These are phyloP conservation scores for Zenarchopterus dispar DNA, from an alignment of 2,797 vertebrate species.

Conservation along the genomic window DNA sequence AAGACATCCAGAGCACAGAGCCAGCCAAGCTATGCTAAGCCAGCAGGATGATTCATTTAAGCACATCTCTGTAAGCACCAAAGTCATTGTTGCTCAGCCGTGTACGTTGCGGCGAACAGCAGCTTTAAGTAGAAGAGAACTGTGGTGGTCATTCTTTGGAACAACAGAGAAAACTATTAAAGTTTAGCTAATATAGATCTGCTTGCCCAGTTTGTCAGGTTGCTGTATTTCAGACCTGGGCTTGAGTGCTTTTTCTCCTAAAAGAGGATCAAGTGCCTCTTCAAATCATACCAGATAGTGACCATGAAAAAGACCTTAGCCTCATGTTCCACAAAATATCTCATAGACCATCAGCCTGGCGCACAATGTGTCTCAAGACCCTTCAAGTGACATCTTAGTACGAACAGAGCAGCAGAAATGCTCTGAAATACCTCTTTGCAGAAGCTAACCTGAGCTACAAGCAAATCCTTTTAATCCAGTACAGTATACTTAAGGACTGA, in stretches of 20 bases:
- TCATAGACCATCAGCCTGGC: constrained; percentile 68
- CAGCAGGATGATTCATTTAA: constrained; percentile 84
- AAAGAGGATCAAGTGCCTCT: constrained; percentile 69
- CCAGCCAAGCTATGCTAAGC: constrained; percentile 83
- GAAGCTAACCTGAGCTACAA: constrained; percentile 83
- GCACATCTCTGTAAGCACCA: constrained; percentile 79
- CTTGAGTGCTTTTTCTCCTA: constrained; percentile 45
- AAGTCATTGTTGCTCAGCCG: constrained; percentile 74
- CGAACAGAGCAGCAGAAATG: constrained; percentile 57
- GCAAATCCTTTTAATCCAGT: constrained; percentile 87
- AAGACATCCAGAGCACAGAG: constrained; percentile 78
- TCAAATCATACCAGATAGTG: constrained; percentile 58
- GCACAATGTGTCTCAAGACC: constrained; percentile 74
- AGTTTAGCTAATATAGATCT: constrained; percentile 55
- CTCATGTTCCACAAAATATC: constrained; percentile 70
- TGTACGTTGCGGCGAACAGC: constrained; percentile 62
- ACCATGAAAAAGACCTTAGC: constrained; percentile 65
- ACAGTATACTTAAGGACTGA: constrained; percentile 85
- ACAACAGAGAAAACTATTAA: constrained; percentile 65
- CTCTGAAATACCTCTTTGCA: constrained; percentile 72
- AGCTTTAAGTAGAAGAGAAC: constrained; percentile 63
- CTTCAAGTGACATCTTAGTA: constrained; percentile 76
- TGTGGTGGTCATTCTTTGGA: constrained; percentile 68
- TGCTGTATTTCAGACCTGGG: constrained; percentile 48
- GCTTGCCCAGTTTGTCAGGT: constrained; percentile 39